Conservation (phyloP, 2,113 vertebrate species). For the Daubentonia madagascariensis region DNA sequence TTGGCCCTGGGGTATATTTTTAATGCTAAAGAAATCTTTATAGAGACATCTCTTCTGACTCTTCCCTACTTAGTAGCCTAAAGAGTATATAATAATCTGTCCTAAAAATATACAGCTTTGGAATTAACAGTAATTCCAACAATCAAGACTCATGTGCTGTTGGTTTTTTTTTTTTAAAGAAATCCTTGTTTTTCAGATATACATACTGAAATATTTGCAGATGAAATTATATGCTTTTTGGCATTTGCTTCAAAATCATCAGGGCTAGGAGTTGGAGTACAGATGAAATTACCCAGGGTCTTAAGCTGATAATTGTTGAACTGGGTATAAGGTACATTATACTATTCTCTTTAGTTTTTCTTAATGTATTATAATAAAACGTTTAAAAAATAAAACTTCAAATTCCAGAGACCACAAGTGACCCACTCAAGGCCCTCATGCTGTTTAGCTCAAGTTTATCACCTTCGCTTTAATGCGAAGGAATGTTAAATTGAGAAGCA, state of each 20-base stretch:
- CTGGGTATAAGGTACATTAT: neutral
- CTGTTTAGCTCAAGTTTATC: constrained; percentile 72
- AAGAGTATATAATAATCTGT: neutral
- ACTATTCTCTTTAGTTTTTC: neutral
- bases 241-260: constrained; percentile 14
- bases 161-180: neutral
- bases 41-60: neutral
- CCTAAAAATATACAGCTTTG: neutral
- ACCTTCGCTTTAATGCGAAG: constrained; percentile 57
- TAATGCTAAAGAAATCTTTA: neutral
- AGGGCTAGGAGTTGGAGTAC: neutral
- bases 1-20: neutral
- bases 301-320: neutral
- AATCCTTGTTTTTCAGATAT: neutral
- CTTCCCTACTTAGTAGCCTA: neutral
- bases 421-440: neutral
- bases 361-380: neutral
- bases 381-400: neutral
- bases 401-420: neutral
- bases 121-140: neutral
- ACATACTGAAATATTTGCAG: neutral
- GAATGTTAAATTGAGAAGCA: constrained; percentile 63
- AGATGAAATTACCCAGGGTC: neutral
- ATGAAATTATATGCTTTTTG: neutral
- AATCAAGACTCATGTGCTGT: neutral